Percentiles rank a stretch among this genome's conserved stretches.
These are phyloP conservation scores for Myoxocephalus aenaeus DNA, from an alignment of 2,797 vertebrate genomes.

Conservation along the genomic window DNA sequence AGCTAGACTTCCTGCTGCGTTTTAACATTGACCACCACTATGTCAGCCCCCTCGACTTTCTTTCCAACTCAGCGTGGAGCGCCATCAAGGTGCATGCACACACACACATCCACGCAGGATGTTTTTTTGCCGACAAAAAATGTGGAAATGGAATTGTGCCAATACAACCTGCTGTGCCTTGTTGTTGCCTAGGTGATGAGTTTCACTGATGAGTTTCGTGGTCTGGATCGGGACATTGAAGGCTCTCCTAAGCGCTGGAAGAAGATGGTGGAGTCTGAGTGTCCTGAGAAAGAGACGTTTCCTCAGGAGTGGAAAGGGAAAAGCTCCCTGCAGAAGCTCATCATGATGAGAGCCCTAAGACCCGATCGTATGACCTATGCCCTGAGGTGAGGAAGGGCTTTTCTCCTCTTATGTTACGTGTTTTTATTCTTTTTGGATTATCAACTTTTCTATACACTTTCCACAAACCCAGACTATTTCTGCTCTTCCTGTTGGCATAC, in stretches of 20 bases:
- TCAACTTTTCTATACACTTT: not conserved
- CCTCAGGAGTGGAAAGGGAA: constrained; percentile 85
- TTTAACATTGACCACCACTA: constrained; percentile 87
- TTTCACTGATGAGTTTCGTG: constrained; percentile 85
- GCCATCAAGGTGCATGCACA: constrained; percentile 80
- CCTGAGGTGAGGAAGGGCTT: constrained; percentile 74
- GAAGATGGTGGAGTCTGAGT: constrained; percentile 84
- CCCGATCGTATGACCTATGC: constrained; percentile 85
- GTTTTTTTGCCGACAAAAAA: not conserved
- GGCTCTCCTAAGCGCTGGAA: constrained; percentile 84
- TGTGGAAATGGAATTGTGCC: not conserved
- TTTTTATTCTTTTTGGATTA: not conserved
- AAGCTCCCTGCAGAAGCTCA: constrained; percentile 84
- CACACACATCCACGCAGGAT: not conserved
- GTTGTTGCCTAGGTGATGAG: constrained; percentile 75
- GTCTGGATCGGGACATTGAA: constrained; percentile 84
- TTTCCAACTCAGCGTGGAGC: constrained; percentile 84
- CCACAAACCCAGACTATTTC: not conserved
- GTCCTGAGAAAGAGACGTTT: constrained; percentile 86
- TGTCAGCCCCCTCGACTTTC: constrained; percentile 83
- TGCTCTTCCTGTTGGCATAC: constrained; percentile 3
- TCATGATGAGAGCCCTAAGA: constrained; percentile 85
- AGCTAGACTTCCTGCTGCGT: constrained; percentile 87
- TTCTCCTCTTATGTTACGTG: not conserved
- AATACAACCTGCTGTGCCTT: not conserved